phyloP scores from a whole-genome alignment of 2,797 vertebrate genomes.

The Salmo trutta region DNA sequence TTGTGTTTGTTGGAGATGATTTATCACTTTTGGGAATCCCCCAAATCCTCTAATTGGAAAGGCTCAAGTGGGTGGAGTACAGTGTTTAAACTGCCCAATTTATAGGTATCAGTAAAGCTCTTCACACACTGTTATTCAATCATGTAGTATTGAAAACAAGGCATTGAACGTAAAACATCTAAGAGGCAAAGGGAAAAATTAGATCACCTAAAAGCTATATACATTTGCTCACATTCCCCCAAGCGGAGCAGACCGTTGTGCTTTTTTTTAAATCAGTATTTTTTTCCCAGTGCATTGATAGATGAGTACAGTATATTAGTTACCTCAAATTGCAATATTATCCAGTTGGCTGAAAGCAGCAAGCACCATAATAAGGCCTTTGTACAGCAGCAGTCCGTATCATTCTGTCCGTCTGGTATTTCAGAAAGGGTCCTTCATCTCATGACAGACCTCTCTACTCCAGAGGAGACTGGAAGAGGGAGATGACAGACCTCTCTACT shows the following conservation, averaged over 20 bases:
- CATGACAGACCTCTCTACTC: background rate
- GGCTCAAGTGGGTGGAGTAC: slow-evolving; percentile 1
- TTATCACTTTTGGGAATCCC: slow-evolving; percentile 20
- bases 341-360: background rate
- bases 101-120: slow-evolving; percentile 2
- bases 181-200: background rate
- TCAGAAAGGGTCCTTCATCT: background rate
- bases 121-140: slow-evolving; percentile 14
- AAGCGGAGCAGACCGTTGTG: background rate
- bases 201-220: slow-evolving; percentile 9
- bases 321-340: background rate
- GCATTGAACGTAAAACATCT: slow-evolving; percentile 5
- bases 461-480: too few species aligned
- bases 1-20: slow-evolving; percentile 37
- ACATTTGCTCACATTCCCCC: background rate
- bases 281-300: background rate
- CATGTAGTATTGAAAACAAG: slow-evolving; percentile 10
- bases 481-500: too few species aligned
- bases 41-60: background rate
- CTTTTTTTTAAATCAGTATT: background rate
- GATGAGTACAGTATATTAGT: background rate
- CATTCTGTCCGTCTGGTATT: background rate
- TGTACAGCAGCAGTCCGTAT: background rate
- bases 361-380: background rate
- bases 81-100: slow-evolving; percentile 16